Conservation (phyloP, 2,113 vertebrate genomes). For the Mormyrus lacerda region DNA sequence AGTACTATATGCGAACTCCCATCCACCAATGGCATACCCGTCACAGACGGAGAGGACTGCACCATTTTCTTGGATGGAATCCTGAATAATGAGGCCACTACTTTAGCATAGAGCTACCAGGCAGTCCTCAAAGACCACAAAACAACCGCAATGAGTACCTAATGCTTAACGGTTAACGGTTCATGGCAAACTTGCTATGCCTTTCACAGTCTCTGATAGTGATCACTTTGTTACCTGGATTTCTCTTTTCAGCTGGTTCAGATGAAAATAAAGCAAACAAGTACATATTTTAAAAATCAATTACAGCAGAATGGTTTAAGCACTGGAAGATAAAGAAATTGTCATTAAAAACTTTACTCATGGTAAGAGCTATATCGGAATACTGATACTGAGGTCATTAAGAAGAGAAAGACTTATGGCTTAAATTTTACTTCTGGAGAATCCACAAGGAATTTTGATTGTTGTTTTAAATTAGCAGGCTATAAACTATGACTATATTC, state of each 20-base stretch:
- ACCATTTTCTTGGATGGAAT: not conserved
- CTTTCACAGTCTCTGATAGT: not conserved
- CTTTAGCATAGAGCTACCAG: not conserved
- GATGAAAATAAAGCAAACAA: no score
- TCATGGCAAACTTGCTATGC: not conserved
- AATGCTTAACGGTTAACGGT: not conserved
- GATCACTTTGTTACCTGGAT: not conserved
- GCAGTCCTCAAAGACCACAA: not conserved
- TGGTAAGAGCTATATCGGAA: not conserved
- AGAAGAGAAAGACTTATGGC: not conserved
- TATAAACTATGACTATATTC: not conserved
- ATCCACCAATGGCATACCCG: not conserved
- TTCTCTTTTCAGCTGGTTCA: not conserved
- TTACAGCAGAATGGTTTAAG: not conserved
- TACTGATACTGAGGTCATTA: not conserved
- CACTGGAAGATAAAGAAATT: not conserved
- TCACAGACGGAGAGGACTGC: not conserved
- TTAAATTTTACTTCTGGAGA: not conserved
- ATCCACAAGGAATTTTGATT: not conserved
- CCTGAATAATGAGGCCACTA: not conserved
- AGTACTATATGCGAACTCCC: constrained; percentile 50
- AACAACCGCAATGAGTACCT: not conserved
- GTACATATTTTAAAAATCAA: not conserved
- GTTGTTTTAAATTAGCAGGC: not conserved
- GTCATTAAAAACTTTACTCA: not conserved